Evolutionary conservation across 1,140 invertebrate genomes (phyloP).

Genomic region (Pseudomyrmex cubaensis): DNA sequence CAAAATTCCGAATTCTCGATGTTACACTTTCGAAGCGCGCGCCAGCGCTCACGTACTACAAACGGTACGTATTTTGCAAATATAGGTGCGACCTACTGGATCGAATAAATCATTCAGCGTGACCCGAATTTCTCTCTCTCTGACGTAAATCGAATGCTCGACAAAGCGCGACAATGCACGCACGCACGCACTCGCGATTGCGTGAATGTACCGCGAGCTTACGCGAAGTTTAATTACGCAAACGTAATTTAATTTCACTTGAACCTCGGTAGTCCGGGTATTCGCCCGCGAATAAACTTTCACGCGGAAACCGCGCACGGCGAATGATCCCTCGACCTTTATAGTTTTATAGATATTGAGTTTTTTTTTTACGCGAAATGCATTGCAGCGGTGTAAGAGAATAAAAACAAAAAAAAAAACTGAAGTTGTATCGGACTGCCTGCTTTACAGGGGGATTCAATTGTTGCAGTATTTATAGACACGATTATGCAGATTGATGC

Average conservation of each 20-base stretch:
- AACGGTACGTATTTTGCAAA: constrained; percentile 39
- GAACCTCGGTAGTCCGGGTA: constrained; percentile 18
- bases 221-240: constrained; percentile 57
- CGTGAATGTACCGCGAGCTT: constrained; percentile 46
- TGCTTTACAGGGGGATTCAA: not conserved
- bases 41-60: constrained; percentile 34
- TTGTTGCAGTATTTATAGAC: too few relatives aligned
- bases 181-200: constrained; percentile 16
- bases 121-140: constrained; percentile 48
- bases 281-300: constrained; percentile 40
- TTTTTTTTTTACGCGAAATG: not conserved
- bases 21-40: constrained; percentile 21
- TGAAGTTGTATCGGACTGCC: too few relatives aligned
- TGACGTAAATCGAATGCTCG: constrained; percentile 40
- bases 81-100: constrained; percentile 55
- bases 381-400: not conserved
- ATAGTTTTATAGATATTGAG: not conserved
- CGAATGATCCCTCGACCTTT: constrained; percentile 42
- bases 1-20: constrained; percentile 42
- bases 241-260: constrained; percentile 32
- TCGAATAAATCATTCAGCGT: constrained; percentile 62
- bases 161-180: not conserved
- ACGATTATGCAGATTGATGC: too few relatives aligned
- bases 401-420: not conserved
- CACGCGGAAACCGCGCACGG: not conserved